Evolutionary conservation across 2,888 invertebrate genomes (phyloP).

Genomic region (Cantharis nigra): DNA sequence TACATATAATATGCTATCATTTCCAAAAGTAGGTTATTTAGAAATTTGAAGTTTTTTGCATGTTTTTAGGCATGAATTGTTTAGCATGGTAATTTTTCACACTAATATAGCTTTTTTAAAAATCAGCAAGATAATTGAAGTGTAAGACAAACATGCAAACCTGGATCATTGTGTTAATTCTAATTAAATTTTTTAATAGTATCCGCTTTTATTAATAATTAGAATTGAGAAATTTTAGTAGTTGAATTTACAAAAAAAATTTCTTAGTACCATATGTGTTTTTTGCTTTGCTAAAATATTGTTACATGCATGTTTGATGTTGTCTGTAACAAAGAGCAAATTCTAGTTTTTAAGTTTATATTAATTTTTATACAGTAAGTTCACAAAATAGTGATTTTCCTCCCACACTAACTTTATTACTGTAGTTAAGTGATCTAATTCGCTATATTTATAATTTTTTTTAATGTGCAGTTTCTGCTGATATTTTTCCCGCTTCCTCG

Average conservation of each 20-base stretch:
- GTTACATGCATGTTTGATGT: not conserved
- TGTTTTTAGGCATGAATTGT: not conserved
- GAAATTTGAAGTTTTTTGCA: not conserved
- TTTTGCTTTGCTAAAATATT: not conserved
- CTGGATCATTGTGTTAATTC: not conserved
- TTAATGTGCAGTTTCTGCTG: conserved; percentile 34
- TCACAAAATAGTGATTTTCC: not conserved
- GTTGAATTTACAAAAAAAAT: not conserved
- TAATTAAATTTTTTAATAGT: not conserved
- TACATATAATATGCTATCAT: not conserved
- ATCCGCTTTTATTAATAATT: not conserved
- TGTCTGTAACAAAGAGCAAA: not conserved
- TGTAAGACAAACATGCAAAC: not conserved
- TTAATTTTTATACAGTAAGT: not conserved
- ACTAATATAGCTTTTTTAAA: not conserved
- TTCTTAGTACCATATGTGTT: not conserved
- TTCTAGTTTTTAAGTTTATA: not conserved
- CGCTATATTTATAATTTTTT: conserved; percentile 6
- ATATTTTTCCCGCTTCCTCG: conserved; percentile 43
- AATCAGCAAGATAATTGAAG: not conserved
- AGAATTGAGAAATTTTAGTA: not conserved
- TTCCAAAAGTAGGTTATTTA: not conserved
- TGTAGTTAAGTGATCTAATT: not conserved
- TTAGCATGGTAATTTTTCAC: not conserved
- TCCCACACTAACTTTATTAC: not conserved